These are phyloP conservation scores for Lithophane ornitopus DNA, from an alignment of 2,888 invertebrate genomes.

Conservation along the genomic window DNA sequence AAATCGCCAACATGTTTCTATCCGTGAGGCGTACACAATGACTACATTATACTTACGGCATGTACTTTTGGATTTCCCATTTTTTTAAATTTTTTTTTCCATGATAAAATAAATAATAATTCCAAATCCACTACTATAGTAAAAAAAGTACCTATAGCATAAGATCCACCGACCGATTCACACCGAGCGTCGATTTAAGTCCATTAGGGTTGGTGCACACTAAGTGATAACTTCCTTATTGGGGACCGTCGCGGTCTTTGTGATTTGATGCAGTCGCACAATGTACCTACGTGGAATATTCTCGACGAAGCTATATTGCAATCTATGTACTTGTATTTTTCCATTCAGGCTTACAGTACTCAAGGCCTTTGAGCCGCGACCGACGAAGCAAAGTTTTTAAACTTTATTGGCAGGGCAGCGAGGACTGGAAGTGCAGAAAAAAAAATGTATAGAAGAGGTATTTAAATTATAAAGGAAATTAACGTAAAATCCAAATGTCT, in stretches of 20 bases:
- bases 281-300: slow-evolving; percentile 50
- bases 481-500: neutral
- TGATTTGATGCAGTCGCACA: slow-evolving; percentile 72
- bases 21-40: too few species aligned
- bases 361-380: slow-evolving; percentile 9
- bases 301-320: slow-evolving; percentile 52
- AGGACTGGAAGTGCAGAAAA: neutral
- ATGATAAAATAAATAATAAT: neutral
- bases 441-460: too few species aligned
- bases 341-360: slow-evolving; percentile 5
- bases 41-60: too few species aligned
- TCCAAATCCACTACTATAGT: slow-evolving; percentile 33
- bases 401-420: neutral
- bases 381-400: neutral
- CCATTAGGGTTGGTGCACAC: slow-evolving; percentile 72
- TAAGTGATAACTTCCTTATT: slow-evolving; percentile 83
- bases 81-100: neutral
- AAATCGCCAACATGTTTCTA: too few species aligned
- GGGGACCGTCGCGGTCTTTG: slow-evolving; percentile 68
- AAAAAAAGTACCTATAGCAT: slow-evolving; percentile 19
- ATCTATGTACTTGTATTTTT: slow-evolving; percentile 55
- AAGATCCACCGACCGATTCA: slow-evolving; percentile 52
- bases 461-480: neutral
- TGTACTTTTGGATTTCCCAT: too few species aligned
- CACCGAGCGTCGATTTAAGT: slow-evolving; percentile 66